Evolutionary conservation across 2,888 invertebrate genomes (phyloP).

Genomic region (Lepeophtheirus nordmannii): DNA sequence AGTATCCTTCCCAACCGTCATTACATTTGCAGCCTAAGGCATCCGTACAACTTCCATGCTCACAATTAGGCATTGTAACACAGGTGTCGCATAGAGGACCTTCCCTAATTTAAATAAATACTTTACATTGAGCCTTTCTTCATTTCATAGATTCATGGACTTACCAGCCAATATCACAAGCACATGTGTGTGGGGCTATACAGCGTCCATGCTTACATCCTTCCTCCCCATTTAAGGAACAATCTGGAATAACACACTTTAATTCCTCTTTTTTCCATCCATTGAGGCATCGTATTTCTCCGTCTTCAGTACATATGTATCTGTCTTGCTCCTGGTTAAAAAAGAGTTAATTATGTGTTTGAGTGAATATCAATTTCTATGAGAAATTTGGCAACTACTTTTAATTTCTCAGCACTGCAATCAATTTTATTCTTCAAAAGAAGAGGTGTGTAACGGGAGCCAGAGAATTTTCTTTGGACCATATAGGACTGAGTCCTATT

Average conservation of each 20-base stretch:
- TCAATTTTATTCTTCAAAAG: constrained; percentile 2
- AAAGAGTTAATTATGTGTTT: neutral
- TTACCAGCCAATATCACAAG: neutral
- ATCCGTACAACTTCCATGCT: constrained; percentile 69
- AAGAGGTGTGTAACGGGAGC: neutral
- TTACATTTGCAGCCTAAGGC: constrained; percentile 90
- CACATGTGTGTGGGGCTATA: neutral
- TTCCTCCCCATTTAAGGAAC: neutral
- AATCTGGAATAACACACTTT: neutral
- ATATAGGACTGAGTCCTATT: neutral
- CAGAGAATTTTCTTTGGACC: neutral
- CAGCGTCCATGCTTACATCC: neutral
- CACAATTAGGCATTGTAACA: constrained; percentile 79
- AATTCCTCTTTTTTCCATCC: neutral
- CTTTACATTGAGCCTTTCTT: too few species aligned
- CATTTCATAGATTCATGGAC: too few species aligned
- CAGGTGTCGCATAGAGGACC: constrained; percentile 80
- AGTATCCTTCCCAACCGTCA: constrained; percentile 94
- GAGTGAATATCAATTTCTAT: neutral
- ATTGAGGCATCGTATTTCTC: neutral
- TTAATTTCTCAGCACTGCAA: neutral
- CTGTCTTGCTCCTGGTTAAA: neutral
- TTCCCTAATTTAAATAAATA: constrained; percentile 41
- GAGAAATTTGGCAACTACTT: neutral
- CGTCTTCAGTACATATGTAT: constrained; percentile 5